phyloP scores from a whole-genome alignment of 2,113 vertebrate genomes.

The Rhadina sibilatrix region DNA sequence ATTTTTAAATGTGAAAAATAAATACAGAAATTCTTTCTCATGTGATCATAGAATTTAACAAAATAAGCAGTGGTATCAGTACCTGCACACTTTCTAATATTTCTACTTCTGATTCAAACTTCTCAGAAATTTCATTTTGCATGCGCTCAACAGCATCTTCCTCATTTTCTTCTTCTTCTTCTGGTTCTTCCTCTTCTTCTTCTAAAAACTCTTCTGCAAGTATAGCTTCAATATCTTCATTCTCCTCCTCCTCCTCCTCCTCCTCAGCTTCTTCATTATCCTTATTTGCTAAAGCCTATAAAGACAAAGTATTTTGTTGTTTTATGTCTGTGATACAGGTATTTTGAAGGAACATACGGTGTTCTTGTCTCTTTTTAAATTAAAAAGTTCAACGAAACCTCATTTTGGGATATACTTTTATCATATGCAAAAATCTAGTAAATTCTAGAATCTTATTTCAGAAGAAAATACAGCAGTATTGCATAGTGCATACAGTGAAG shows the following conservation, averaged over 20 bases:
- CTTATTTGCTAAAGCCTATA: constrained; percentile 5
- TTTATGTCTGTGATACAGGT: not conserved
- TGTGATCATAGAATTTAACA: not conserved
- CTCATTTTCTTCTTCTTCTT: constrained; percentile 81
- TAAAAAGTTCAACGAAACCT: not conserved
- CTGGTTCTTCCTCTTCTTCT: constrained; percentile 62
- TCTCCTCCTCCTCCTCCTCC: constrained; percentile 53
- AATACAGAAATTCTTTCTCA: not conserved
- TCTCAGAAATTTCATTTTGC: constrained; percentile 79
- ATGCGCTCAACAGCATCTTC: constrained; percentile 76
- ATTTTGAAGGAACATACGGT: not conserved
- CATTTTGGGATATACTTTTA: not conserved
- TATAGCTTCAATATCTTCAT: constrained; percentile 77
- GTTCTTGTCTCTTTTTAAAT: not conserved
- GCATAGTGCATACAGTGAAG: not conserved
- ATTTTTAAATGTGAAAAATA: constrained; percentile 8
- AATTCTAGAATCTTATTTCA: not conserved
- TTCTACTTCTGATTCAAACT: constrained; percentile 76
- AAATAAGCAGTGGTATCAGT: not conserved
- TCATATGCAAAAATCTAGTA: not conserved
- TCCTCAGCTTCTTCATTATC: constrained; percentile 58
- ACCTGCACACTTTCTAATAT: constrained; percentile 76
- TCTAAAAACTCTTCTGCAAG: constrained; percentile 84
- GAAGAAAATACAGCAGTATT: not conserved
- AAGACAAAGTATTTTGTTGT: constrained; percentile 23